Evolutionary conservation across 2,888 invertebrate genomes (phyloP).

Genomic region (Synanthedon myopaeformis): DNA sequence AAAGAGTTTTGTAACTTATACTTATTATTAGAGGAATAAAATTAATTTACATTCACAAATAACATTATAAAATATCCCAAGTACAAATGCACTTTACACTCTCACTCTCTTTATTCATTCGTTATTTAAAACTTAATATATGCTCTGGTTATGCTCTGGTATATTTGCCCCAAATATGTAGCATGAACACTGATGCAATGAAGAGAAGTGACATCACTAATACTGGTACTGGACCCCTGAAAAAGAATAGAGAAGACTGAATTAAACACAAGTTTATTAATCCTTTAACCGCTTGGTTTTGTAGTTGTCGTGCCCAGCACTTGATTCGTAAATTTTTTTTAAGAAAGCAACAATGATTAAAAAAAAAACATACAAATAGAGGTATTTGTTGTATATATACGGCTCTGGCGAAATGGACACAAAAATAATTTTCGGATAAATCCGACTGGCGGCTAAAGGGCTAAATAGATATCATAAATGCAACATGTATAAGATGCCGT

Average conservation of each 20-base stretch:
- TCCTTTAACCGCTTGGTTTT: no score
- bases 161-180: conserved; percentile 99
- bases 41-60: not conserved
- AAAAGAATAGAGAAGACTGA: not conserved
- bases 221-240: conserved; percentile 98
- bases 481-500: no score
- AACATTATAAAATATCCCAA: not conserved
- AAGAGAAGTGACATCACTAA: conserved; percentile 98
- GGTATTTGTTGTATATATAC: no score
- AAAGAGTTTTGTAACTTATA: not conserved
- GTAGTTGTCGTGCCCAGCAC: no score
- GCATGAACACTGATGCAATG: conserved; percentile 99
- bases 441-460: no score
- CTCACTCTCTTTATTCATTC: not conserved
- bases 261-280: no score
- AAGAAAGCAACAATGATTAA: no score
- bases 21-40: conserved; percentile 5
- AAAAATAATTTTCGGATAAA: no score
- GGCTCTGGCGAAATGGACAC: no score
- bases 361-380: no score
- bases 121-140: not conserved
- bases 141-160: conserved; percentile 74
- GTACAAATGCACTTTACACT: not conserved
- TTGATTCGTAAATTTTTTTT: no score
- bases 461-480: no score